Percentiles rank a stretch among this genome's conserved stretches.
phyloP scores from a whole-genome alignment of 1,140 invertebrate genomes.

The Lucilia cuprina region DNA sequence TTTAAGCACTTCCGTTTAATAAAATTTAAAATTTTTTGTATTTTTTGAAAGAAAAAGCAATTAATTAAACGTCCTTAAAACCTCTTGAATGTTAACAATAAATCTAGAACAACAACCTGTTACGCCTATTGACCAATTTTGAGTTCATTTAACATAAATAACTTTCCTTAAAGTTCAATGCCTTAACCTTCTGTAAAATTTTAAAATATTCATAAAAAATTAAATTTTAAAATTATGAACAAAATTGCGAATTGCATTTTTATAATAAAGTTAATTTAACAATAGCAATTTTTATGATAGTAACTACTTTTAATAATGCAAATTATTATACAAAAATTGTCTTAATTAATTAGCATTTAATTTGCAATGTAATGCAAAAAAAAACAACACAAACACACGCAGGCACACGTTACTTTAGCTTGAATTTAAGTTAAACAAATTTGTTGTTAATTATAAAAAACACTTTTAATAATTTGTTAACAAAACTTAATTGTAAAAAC shows the following conservation, averaged over 20 bases:
- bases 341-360: conserved; percentile 6
- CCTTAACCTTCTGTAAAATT: neutral
- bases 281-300: neutral
- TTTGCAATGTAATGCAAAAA: neutral
- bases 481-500: too few relatives aligned
- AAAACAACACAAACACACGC: neutral
- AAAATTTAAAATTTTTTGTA: too few relatives aligned
- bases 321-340: neutral
- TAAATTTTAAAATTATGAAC: neutral
- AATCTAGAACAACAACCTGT: neutral
- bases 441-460: too few relatives aligned
- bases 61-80: neutral
- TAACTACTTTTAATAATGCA: neutral
- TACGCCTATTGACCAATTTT: neutral
- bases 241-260: neutral
- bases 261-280: neutral
- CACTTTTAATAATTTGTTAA: too few relatives aligned
- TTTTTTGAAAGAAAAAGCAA: neutral
- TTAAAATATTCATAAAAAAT: neutral
- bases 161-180: neutral
- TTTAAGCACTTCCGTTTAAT: too few relatives aligned
- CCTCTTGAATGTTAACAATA: neutral
- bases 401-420: too few relatives aligned
- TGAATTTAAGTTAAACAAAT: too few relatives aligned
- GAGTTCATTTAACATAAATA: neutral